Conservation (phyloP, 2,113 vertebrate genomes). For the Ia io region DNA sequence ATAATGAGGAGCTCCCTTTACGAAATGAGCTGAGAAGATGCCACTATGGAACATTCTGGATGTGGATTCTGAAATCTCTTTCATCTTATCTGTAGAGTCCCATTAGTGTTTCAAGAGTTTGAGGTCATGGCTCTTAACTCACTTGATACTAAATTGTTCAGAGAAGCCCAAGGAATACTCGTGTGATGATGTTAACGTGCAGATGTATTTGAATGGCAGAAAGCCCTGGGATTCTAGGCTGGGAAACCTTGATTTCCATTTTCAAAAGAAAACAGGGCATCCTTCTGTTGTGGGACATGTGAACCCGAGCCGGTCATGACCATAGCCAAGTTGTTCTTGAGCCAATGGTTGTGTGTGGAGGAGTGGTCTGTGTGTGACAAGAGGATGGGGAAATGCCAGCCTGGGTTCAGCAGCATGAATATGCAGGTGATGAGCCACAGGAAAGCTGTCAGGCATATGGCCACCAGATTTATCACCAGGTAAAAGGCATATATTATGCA, state of each 20-base stretch:
- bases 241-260: background rate
- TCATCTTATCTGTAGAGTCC: background rate
- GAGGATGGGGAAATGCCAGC: background rate
- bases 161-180: background rate
- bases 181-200: background rate
- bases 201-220: background rate
- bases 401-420: background rate
- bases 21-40: background rate
- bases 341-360: background rate
- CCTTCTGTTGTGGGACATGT: background rate
- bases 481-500: background rate
- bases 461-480: slow-evolving; percentile 42
- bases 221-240: background rate
- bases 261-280: background rate
- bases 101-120: background rate
- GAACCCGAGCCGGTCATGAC: background rate
- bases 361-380: background rate
- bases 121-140: background rate
- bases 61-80: background rate
- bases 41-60: background rate
- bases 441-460: slow-evolving; percentile 39
- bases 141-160: background rate
- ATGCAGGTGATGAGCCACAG: background rate
- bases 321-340: background rate
- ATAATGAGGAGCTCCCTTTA: background rate